Evolutionary conservation across 2,888 invertebrate genomes (phyloP), one percentile per base, ranked within the genome.

Genomic region (Cataglyphis altisquamis): DNA sequence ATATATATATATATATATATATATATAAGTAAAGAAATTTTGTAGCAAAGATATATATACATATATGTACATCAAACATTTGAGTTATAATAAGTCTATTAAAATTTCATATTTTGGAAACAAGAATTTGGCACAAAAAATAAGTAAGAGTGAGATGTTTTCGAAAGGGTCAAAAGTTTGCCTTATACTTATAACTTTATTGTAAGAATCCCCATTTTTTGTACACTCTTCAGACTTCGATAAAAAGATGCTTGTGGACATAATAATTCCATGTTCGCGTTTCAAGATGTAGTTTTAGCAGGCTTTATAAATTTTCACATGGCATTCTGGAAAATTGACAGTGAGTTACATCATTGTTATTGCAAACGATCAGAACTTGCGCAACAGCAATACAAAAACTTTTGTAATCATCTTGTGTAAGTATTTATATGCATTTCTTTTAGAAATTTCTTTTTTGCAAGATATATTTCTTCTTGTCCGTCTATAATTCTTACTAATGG

Each of bases 221-320:
- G 8, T 39, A 18, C 18, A 52, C 18, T 10, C 10, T 52, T 36
- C 12, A 36, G 18, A 18, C 0, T 18, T 32, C 18, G 15, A 36
- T 75, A 25, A 64, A 15, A 21, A 63, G 3, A 10, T 36, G 18
- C 25, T 66, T 66, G 1, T 39, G 15, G 0, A 9, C n/a, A n/a
- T 18, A 39, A 77, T 52, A 75, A 52, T 55, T 77, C 10, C 41
- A 36, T 55, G 10, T 39, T 25, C 4, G 1, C 3, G 18, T 1
- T 15, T 66, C n/a, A 9, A 39, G 9, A 41, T 15, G 2, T 48
- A 41, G 15, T 77, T 18, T 18, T 8, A 48, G 18, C 1, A 48
- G 48, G 8, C 18, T 48, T 48, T n/a, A 9, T 41, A 39, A 77
- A 67, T 77, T 64, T 77, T 77, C 52, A n/a, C 39, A 52, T 25